Evolutionary conservation across 2,888 invertebrate species (phyloP), one percentile per base, ranked within the genome.

Genomic region (Cryptus armator): DNA sequence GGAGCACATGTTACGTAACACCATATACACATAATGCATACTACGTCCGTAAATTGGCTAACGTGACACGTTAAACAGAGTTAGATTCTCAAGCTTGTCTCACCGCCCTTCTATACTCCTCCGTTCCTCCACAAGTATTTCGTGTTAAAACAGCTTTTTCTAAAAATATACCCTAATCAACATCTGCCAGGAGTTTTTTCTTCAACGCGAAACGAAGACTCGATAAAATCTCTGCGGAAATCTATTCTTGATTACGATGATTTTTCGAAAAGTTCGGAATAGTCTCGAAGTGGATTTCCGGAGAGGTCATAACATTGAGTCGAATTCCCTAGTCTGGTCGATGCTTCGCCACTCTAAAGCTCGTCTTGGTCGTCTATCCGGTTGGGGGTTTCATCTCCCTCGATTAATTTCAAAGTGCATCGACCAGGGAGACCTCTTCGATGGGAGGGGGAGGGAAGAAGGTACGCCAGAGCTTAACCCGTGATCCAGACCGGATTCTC

Each of bases 1-100:
- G 91, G 88, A 90, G 90, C 93, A 92, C 92, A 90, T 92, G 92
- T 92, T 93, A 92, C 92, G 86, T 89, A 59, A 86, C 86, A 83
- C 86, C 87, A 24, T 59, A 88, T 88, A 85, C 84, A 75, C 81
- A 83, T 86, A 83, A 86, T 81, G 59, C 83, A 85, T 83, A 77
- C 77, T 66, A 48, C 66, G 70, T 74, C 75, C 82, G 78, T 85
- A 79, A 85, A 82, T 75, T 62, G 82, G 59, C 66, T 16, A 66
- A 53, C 77, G 68, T 72, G 24, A 53, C 29, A 59, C 76, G 68
- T 68, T 85, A 82, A 85, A 74, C 79, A 48, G 48, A 66, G 75
- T 79, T 82, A 76, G 29, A 82, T 84, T 81, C 77, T 77, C 77
- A 51, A 66, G 51, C 64, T 37, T 37, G n/a, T 56, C 51, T 53